Evolutionary conservation across 2,888 invertebrate species (phyloP).

Genomic region (Itoplectis maculator): DNA sequence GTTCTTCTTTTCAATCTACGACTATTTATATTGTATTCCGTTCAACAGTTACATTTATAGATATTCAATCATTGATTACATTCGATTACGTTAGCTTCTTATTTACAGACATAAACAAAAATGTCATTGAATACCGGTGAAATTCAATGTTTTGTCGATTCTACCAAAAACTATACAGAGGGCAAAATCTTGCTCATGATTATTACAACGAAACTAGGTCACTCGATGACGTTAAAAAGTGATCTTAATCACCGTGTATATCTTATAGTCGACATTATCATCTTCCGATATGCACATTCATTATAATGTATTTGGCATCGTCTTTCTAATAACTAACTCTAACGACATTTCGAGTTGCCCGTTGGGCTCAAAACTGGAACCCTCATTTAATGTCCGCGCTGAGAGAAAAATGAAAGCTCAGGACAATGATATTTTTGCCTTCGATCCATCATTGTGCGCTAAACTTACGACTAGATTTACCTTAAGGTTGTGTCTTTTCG

Average conservation of each 20-base stretch:
- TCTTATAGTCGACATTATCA: conserved; percentile 29
- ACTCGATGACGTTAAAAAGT: neutral
- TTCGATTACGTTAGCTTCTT: conserved; percentile 47
- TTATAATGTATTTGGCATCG: conserved; percentile 64
- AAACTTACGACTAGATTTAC: conserved; percentile 51
- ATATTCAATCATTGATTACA: conserved; percentile 36
- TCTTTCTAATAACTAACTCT: conserved; percentile 55
- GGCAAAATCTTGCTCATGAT: conserved; percentile 26
- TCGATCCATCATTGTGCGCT: conserved; percentile 3
- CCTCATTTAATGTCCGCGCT: neutral
- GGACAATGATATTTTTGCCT: neutral
- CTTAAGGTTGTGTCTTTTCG: conserved; percentile 15
- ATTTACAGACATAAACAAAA: conserved; percentile 28
- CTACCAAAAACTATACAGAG: conserved; percentile 39
- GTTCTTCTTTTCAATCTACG: neutral
- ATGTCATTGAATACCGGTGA: conserved; percentile 41
- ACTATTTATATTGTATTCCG: conserved; percentile 33
- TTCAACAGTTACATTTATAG: conserved; percentile 13
- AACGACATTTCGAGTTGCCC: conserved; percentile 9
- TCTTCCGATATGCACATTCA: conserved; percentile 53
- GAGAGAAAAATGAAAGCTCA: neutral
- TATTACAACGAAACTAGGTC: neutral
- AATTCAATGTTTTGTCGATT: conserved; percentile 38
- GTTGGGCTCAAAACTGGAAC: neutral
- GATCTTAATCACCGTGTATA: conserved; percentile 7